Percentiles rank a stretch among this genome's conserved stretches.
Evolutionary conservation across 1,140 invertebrate species (phyloP).

Genomic region (Drosophila pruinosa): DNA sequence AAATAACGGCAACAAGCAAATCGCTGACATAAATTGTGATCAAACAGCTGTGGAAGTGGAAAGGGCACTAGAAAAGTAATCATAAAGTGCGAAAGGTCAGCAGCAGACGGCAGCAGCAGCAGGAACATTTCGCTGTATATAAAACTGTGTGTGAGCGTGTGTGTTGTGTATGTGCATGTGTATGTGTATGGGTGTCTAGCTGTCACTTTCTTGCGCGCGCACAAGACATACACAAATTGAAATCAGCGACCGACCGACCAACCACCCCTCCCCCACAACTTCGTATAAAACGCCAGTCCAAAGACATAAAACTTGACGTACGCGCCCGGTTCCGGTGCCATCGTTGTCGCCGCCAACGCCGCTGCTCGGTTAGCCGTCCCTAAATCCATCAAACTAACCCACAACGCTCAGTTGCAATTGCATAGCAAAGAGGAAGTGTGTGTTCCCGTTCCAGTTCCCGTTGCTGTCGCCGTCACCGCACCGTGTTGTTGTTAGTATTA

Average conservation of each 20-base stretch:
- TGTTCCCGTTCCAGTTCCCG: neutral
- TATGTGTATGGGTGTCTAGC: conserved; percentile 64
- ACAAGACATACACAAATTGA: conserved; percentile 70
- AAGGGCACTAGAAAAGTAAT: conserved; percentile 63
- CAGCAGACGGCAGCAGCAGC: conserved; percentile 40
- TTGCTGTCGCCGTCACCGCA: neutral
- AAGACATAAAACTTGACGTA: conserved; percentile 50
- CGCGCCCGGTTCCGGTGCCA: conserved; percentile 73
- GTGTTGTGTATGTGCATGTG: conserved; percentile 32
- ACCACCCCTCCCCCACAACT: conserved; percentile 23
- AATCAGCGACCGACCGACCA: conserved; percentile 37
- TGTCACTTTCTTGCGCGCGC: conserved; percentile 73
- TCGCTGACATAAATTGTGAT: conserved; percentile 36
- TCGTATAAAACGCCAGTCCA: neutral
- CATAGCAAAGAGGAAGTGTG: conserved; percentile 29
- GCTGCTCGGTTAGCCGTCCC: conserved; percentile 16
- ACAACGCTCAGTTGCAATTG: conserved; percentile 20
- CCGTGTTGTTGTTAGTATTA: neutral
- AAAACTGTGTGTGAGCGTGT: conserved; percentile 47
- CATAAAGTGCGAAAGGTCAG: conserved; percentile 79
- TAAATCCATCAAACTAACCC: conserved; percentile 1
- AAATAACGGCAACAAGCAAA: neutral
- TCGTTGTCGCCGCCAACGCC: conserved; percentile 42
- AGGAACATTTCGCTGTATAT: conserved; percentile 49
- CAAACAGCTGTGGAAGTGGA: conserved; percentile 49